Evolutionary conservation across 2,797 vertebrate genomes (phyloP).

Genomic region (Xerus rutilus): DNA sequence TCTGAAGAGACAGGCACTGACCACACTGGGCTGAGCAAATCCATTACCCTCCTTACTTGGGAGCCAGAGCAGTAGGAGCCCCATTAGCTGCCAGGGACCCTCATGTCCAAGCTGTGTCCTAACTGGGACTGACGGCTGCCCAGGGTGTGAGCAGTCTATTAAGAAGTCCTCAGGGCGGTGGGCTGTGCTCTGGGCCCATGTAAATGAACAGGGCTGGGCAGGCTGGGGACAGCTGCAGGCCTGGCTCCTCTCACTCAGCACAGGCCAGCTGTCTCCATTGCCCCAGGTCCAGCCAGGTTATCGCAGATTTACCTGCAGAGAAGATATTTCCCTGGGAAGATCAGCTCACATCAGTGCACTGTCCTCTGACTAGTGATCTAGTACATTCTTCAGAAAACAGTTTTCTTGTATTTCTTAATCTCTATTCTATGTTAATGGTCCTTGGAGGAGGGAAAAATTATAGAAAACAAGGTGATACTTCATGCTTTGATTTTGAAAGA

Average conservation of each 20-base stretch:
- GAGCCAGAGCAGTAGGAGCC: too few relatives aligned
- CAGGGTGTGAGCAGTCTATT: too few relatives aligned
- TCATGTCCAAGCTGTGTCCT: too few relatives aligned
- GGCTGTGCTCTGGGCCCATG: neutral
- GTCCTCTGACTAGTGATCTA: too few relatives aligned
- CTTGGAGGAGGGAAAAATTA: too few relatives aligned
- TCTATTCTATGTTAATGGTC: neutral
- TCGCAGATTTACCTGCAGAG: neutral
- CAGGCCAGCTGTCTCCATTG: too few relatives aligned
- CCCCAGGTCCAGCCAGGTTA: neutral
- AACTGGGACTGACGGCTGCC: too few relatives aligned
- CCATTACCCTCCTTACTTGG: too few relatives aligned
- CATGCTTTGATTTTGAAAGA: neutral
- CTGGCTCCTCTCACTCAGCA: neutral
- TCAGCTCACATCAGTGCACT: too few relatives aligned
- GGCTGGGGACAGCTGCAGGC: neutral
- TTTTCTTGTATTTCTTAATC: neutral
- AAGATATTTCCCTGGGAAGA: neutral
- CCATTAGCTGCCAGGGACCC: too few relatives aligned
- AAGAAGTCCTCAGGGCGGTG: too few relatives aligned
- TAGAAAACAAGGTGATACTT: neutral
- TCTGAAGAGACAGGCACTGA: neutral
- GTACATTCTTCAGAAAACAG: too few relatives aligned
- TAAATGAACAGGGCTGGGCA: neutral
- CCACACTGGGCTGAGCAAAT: neutral